Evolutionary conservation across 2,888 invertebrate genomes (phyloP), one percentile per base, ranked within the genome.

Genomic region (Odontocerum albicorne): DNA sequence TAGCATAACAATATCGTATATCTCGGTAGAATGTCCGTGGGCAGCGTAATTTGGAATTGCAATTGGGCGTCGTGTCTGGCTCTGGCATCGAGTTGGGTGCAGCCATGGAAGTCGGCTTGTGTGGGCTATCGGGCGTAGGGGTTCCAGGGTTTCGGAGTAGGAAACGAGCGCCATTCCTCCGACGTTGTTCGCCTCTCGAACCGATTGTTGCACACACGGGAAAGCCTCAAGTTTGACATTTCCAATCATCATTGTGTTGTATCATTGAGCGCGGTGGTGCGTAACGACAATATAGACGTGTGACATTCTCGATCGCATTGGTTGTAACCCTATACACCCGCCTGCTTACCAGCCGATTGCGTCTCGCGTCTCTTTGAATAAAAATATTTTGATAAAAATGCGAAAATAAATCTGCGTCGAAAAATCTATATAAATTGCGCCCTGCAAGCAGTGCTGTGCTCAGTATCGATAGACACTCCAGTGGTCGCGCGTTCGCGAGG

Each of bases 401-500:
- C 59, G 43, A 61, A 61, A 56, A 54, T 57, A 57, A 59, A 45
- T 45, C 47, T 36, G 43, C 33, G 53, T 43, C 42, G 33, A 54
- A 61, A 56, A 61, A 53, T 61, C 57, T 59, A 61, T 61, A 61
- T 61, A 61, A 61, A 61, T 61, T 52, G 59, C 43, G 38, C 27
- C 38, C 53, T 51, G 57, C 55, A 40, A 27, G 49, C 57, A 38
- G 49, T 55, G 55, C 58, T 51, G 39, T 56, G 59, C 54, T 53
- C 61, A 61, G 56, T 59, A 54, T 53, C 51, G 44, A 40, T 27
- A 31, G 49, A 36, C 7, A 22, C 39, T 38, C 33, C n/a, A 31
- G 49, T 31, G 16, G 32, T 31, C 16, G 32, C 40, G 10, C 42
- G 32, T 16, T 32, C 39, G 35, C 35, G 35, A 27, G 10, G 4